phyloP scores from a whole-genome alignment of 1,140 invertebrate genomes.

The Sitophilus oryzae region DNA sequence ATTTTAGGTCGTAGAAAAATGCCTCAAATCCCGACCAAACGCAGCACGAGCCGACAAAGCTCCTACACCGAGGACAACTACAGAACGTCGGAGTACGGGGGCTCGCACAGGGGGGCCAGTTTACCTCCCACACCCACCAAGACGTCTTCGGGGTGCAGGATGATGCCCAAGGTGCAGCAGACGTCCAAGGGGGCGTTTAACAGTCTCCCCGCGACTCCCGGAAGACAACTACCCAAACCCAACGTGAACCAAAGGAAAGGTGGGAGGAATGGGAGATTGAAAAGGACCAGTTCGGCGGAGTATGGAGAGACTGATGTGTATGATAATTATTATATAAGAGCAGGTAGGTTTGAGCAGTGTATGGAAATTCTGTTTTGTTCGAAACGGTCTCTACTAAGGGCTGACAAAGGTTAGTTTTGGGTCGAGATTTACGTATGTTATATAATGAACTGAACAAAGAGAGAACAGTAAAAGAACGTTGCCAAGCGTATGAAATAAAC shows the following conservation, averaged over 20 bases:
- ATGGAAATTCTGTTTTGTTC: too few species aligned
- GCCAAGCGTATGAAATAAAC: too few species aligned
- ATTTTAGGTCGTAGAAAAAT: conserved; percentile 36
- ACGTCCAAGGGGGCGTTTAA: conserved; percentile 42
- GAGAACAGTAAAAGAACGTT: too few species aligned
- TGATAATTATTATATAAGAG: conserved; percentile 35
- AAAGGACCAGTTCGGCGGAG: conserved; percentile 39
- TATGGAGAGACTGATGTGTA: conserved; percentile 37
- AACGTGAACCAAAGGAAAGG: conserved; percentile 36
- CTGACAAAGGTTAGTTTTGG: too few species aligned
- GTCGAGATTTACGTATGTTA: too few species aligned
- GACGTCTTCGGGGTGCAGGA: conserved; percentile 30
- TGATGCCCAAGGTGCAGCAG: conserved; percentile 30
- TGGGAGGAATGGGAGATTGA: conserved; percentile 36
- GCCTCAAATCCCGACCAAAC: conserved; percentile 42
- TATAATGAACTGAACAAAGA: too few species aligned
- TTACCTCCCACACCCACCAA: conserved; percentile 42
- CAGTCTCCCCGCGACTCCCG: conserved; percentile 51
- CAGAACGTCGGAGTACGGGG: conserved; percentile 30
- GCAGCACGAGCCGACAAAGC: conserved; percentile 38
- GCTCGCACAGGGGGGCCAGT: conserved; percentile 39
- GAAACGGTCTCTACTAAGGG: too few species aligned
- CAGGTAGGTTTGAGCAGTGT: too few species aligned
- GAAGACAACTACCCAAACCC: conserved; percentile 50
- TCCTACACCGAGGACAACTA: conserved; percentile 37